Evolutionary conservation across 2,888 invertebrate species (phyloP), one percentile per base, ranked within the genome.

Genomic region (Sepioteuthis lessoniana): DNA sequence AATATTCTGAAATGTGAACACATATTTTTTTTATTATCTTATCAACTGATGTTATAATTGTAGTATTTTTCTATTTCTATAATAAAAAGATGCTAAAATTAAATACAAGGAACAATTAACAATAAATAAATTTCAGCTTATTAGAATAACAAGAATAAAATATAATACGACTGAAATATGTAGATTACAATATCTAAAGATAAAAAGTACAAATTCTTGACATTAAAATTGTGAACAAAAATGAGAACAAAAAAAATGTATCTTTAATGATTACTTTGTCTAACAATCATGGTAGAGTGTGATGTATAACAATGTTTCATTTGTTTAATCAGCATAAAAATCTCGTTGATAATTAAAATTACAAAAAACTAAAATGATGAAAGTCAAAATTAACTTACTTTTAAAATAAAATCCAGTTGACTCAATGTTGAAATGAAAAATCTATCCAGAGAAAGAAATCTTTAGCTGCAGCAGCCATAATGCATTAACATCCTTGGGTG

Each of bases 381-480:
- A 28, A 55, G 25, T 25, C 25, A 55, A 76, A 76, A 76, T 76
- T 16, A 76, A 76, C 76, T 76, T 76, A 76, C 76, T n/a, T 76
- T 76, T 76, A n/a, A 35, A 76, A 76, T 35, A 35, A 76, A 35
- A 76, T 76, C n/a, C 76, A 76, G n/a, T 19, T 76, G n/a, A 76
- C 13, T n/a, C 5, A 10, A n/a, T n/a, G 76, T 76, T 76, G 16
- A 76, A n/a, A 76, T 76, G n/a, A 76, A 76, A 35, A 16, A n/a
- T 35, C n/a, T n/a, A 76, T 76, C 76, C 76, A 76, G 76, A 76
- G 76, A 76, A 76, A 76, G 76, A 76, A 76, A 76, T 2, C 76
- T 76, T 10, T n/a, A 76, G 76, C 76, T 76, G n/a, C n/a, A 76
- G 76, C 76, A n/a, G 76, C 76, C 76, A 76, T 76, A 76, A n/a